These are phyloP conservation scores for Sturnira hondurensis DNA, from an alignment of 2,113 vertebrate genomes.

Conservation along the genomic window DNA sequence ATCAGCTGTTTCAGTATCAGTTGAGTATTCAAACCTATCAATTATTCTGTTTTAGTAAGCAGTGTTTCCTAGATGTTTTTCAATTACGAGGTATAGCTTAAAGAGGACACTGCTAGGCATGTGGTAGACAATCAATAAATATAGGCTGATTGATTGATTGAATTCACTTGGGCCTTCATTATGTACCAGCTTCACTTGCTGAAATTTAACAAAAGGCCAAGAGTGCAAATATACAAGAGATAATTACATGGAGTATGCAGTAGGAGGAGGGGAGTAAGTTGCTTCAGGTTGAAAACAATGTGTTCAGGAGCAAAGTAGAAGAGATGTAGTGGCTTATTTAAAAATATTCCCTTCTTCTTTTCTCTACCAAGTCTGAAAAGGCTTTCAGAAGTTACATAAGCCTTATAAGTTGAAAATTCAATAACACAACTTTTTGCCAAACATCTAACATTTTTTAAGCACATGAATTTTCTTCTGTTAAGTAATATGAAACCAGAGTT, in stretches of 20 bases:
- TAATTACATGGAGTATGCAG: neutral
- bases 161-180: neutral
- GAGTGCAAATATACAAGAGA: neutral
- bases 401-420: neutral
- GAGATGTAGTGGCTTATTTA: neutral
- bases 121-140: neutral
- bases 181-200: neutral
- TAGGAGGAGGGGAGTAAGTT: neutral
- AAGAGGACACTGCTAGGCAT: neutral
- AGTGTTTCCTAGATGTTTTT: conserved; percentile 44
- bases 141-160: neutral
- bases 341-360: neutral
- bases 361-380: neutral
- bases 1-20: conserved; percentile 9
- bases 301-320: neutral
- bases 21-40: conserved; percentile 23
- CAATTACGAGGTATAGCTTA: neutral
- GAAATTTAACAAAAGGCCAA: conserved; percentile 10
- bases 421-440: neutral
- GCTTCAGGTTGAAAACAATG: neutral
- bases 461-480: neutral
- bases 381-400: neutral
- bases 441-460: neutral
- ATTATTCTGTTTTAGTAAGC: conserved; percentile 40
- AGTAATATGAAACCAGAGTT: neutral